These are phyloP conservation scores for Xenotilapia caudafasciata DNA, from an alignment of 2,113 vertebrate genomes.

Conservation along the genomic window DNA sequence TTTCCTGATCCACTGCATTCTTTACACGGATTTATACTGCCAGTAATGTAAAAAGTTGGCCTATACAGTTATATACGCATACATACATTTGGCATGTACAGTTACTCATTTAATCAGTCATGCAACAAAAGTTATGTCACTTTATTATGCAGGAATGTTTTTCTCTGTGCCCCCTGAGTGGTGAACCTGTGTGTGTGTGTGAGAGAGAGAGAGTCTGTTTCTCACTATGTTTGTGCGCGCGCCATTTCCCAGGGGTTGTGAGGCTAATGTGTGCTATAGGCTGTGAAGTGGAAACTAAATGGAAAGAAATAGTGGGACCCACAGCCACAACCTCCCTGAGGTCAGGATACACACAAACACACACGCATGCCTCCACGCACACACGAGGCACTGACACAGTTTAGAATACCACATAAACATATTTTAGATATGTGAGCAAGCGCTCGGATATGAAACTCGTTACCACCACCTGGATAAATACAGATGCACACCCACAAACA, in stretches of 20 bases:
- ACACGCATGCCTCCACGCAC: neutral
- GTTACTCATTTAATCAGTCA: neutral
- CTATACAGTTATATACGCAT: neutral
- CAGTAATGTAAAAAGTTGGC: neutral
- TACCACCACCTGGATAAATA: neutral
- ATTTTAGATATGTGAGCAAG: neutral
- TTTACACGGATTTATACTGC: neutral
- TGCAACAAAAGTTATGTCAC: neutral
- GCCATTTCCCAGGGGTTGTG: slow-evolving; percentile 31
- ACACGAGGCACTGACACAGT: neutral
- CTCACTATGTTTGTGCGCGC: neutral
- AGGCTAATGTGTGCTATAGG: slow-evolving; percentile 55
- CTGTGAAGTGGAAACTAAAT: slow-evolving; percentile 60
- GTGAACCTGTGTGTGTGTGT: neutral
- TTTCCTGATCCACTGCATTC: neutral
- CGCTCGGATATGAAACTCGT: neutral
- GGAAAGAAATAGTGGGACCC: slow-evolving; percentile 38
- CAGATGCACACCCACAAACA: neutral
- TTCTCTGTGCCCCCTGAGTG: neutral
- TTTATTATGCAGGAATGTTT: neutral
- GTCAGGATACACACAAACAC: neutral
- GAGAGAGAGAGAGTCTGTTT: neutral
- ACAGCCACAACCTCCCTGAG: slow-evolving; percentile 20
- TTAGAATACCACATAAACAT: neutral
- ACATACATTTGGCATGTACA: neutral